Conservation (phyloP, 2,888 invertebrate species). For the Caenorhabditis uteleia region DNA sequence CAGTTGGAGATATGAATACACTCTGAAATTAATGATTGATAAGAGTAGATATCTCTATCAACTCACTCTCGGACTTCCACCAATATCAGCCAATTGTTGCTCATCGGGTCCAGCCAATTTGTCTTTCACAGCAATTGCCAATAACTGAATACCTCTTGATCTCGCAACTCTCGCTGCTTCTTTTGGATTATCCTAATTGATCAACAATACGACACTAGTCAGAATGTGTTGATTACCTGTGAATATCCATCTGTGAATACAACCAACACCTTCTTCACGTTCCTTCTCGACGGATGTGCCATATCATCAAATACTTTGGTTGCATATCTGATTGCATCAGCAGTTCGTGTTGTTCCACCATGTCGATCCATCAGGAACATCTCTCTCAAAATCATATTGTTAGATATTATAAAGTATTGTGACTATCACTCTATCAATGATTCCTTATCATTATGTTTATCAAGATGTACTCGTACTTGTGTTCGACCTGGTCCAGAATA, state of each 20-base stretch:
- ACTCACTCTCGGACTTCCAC: slow-evolving; percentile 24
- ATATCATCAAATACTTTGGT: slow-evolving; percentile 38
- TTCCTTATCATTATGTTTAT: slow-evolving; percentile 43
- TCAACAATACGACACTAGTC: too few relatives aligned
- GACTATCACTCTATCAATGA: slow-evolving; percentile 37
- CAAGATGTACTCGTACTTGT: slow-evolving; percentile 24
- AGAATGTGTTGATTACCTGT: too few relatives aligned
- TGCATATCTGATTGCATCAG: slow-evolving; percentile 52
- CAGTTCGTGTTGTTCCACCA: slow-evolving; percentile 59
- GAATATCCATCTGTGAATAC: slow-evolving; percentile 62
- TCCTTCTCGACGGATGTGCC: slow-evolving; percentile 39
- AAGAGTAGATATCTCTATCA: neutral
- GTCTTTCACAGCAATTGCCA: slow-evolving; percentile 54
- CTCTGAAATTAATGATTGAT: slow-evolving; percentile 43
- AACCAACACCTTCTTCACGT: slow-evolving; percentile 47
- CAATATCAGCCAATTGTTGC: slow-evolving; percentile 47
- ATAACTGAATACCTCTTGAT: slow-evolving; percentile 47
- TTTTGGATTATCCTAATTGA: slow-evolving; percentile 51
- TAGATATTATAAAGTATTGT: neutral
- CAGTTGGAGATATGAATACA: slow-evolving; percentile 40
- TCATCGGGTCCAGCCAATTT: slow-evolving; percentile 41
- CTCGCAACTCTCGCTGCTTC: slow-evolving; percentile 45
- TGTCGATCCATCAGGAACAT: slow-evolving; percentile 45
- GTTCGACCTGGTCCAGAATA: slow-evolving; percentile 47
- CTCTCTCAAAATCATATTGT: slow-evolving; percentile 23